phyloP scores from a whole-genome alignment of 2,888 invertebrate genomes.

The Xanthorhoe spadicearia region DNA sequence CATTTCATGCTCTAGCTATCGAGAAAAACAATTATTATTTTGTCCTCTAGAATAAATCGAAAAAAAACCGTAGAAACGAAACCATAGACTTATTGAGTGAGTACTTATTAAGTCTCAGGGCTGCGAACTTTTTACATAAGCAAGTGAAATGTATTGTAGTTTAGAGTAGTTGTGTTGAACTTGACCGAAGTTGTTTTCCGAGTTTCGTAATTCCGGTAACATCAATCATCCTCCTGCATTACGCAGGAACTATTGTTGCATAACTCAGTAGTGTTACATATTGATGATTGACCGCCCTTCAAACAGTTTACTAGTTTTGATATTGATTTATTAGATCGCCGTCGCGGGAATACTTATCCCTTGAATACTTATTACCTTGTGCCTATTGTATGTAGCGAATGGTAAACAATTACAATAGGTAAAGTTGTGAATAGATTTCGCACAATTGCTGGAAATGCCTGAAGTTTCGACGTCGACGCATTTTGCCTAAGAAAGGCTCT shows the following conservation, averaged over 20 bases:
- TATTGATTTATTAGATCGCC: slow-evolving; percentile 26
- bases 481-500: slow-evolving; percentile 27
- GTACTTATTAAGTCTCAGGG: slow-evolving; percentile 3
- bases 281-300: slow-evolving; percentile 23
- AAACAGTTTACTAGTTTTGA: slow-evolving; percentile 26
- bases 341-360: slow-evolving; percentile 18
- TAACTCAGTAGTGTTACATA: slow-evolving; percentile 22
- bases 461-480: slow-evolving; percentile 29
- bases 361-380: neutral
- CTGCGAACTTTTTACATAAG: neutral
- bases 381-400: neutral
- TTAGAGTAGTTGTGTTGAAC: slow-evolving; percentile 9
- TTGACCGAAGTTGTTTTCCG: slow-evolving; percentile 18
- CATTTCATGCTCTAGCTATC: slow-evolving; percentile 8
- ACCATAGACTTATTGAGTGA: slow-evolving; percentile 13
- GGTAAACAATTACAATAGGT: slow-evolving; percentile 10
- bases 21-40: slow-evolving; percentile 19
- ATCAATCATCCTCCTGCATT: slow-evolving; percentile 28
- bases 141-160: slow-evolving; percentile 8
- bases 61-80: slow-evolving; percentile 25
- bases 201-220: slow-evolving; percentile 16
- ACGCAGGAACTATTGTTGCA: slow-evolving; percentile 21
- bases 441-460: slow-evolving; percentile 20
- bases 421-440: slow-evolving; percentile 27
- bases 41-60: slow-evolving; percentile 23